Conservation (phyloP, 64 coral and sea anemone genomes). For the Dendrophyllia cribrosa region DNA sequence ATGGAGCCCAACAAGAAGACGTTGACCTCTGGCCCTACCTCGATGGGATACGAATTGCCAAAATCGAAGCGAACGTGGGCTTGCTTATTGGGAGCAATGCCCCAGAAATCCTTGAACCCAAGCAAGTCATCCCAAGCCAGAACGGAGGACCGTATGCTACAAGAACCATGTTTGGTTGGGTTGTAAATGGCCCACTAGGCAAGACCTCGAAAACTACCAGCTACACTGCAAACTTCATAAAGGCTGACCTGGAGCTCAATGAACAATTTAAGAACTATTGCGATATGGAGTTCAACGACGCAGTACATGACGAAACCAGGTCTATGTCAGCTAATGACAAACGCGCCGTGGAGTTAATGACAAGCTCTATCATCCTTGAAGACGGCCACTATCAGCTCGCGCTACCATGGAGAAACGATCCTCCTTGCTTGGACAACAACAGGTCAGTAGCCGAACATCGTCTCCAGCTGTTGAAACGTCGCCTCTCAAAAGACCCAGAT, state of each 20-base stretch:
- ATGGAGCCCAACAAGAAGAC: not conserved
- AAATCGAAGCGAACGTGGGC: not conserved
- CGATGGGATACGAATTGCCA: not conserved
- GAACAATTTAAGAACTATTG: conserved; percentile 35
- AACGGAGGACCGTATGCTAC: not conserved
- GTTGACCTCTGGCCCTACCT: not conserved
- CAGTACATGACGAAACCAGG: not conserved
- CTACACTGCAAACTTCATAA: conserved; percentile 4
- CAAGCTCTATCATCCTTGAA: not conserved
- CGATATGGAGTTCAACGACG: conserved; percentile 28
- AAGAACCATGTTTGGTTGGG: conserved; percentile 7
- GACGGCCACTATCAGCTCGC: not conserved
- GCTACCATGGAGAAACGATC: not conserved
- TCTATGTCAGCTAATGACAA: conserved; percentile 14
- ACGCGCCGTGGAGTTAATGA: too few relatives aligned
- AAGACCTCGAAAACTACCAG: not conserved
- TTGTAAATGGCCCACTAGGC: conserved; percentile 27
- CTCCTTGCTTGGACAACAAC: not conserved
- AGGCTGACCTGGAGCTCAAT: not conserved
- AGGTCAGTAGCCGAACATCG: not conserved
- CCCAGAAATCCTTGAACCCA: not conserved
- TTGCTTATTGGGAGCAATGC: conserved; percentile 5
- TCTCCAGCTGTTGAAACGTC: not conserved
- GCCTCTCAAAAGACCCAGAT: not conserved
- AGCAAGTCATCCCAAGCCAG: not conserved